These are phyloP conservation scores for Heterotilapia buettikoferi DNA, from an alignment of 2,113 vertebrate genomes.

Conservation along the genomic window DNA sequence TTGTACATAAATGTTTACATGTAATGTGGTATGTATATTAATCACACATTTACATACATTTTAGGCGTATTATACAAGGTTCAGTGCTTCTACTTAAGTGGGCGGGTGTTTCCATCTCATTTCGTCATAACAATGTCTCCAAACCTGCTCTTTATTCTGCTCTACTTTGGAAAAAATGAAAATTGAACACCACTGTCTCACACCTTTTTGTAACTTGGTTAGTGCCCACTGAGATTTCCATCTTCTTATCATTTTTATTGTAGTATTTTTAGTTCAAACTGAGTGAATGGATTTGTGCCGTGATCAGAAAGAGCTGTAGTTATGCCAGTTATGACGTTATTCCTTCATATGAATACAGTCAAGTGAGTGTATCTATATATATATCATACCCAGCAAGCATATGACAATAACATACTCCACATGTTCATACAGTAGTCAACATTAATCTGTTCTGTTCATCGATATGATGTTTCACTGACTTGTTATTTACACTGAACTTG, in stretches of 20 bases:
- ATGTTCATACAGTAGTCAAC: not conserved
- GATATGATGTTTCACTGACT: not conserved
- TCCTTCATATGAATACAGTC: not conserved
- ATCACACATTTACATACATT: not conserved
- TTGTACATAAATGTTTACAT: not conserved
- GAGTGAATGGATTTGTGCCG: accelerated
- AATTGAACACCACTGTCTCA: not conserved
- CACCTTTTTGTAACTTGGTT: not conserved
- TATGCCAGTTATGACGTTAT: not conserved
- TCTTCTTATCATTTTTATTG: not conserved
- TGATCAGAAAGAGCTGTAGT: not conserved
- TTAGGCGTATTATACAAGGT: accelerated
- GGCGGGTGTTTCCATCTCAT: not conserved
- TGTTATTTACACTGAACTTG: not conserved
- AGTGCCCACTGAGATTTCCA: not conserved
- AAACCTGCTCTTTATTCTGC: not conserved
- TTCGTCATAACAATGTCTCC: not conserved
- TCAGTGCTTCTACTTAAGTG: not conserved
- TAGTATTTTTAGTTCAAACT: not conserved
- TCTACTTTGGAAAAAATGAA: accelerated
- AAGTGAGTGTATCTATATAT: not conserved
- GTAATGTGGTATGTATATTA: accelerated
- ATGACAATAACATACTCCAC: not conserved
- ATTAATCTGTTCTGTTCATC: not conserved
- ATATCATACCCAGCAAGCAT: not conserved